A percentile compares a stretch with the other conserved stretches of the same genome.
Conservation (phyloP, 2,797 vertebrate species). For the Graptemys geographica region DNA sequence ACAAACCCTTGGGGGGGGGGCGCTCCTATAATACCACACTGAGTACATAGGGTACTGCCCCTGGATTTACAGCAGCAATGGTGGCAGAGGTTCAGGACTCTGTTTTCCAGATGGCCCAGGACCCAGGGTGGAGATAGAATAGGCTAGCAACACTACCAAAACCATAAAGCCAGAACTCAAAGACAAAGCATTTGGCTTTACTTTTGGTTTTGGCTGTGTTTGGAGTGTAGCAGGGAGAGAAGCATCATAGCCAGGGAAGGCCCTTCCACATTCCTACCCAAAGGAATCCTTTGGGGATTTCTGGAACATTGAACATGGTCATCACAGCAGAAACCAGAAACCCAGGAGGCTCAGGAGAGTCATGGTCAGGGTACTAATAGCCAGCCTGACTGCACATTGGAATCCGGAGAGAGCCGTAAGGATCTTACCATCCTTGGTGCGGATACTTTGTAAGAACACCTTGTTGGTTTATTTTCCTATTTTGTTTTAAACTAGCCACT, state of each 20-base stretch:
- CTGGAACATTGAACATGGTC: not conserved
- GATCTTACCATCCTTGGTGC: not conserved
- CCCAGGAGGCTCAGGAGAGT: not conserved
- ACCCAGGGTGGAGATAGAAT: not conserved
- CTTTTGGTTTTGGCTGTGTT: not conserved
- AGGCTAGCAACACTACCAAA: not conserved
- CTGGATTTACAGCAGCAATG: not conserved
- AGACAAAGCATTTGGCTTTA: not conserved
- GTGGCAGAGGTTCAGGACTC: not conserved
- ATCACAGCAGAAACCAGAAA: not conserved
- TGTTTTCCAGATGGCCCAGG: too few relatives aligned
- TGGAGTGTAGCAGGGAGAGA: not conserved
- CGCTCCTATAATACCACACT: not conserved
- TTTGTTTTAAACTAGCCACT: not conserved
- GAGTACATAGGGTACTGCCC: not conserved
- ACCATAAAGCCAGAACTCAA: not conserved
- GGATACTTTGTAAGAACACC: not conserved
- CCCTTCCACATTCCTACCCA: not conserved
- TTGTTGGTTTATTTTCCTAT: not conserved
- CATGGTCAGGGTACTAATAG: not conserved
- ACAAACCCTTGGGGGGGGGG: not conserved
- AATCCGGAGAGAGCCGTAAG: not conserved
- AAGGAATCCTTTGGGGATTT: not conserved
- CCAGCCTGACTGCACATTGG: not conserved
- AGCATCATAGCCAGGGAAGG: not conserved